These are phyloP conservation scores for Chrysocyon brachyurus DNA, from an alignment of 2,797 vertebrate species.

Conservation along the genomic window DNA sequence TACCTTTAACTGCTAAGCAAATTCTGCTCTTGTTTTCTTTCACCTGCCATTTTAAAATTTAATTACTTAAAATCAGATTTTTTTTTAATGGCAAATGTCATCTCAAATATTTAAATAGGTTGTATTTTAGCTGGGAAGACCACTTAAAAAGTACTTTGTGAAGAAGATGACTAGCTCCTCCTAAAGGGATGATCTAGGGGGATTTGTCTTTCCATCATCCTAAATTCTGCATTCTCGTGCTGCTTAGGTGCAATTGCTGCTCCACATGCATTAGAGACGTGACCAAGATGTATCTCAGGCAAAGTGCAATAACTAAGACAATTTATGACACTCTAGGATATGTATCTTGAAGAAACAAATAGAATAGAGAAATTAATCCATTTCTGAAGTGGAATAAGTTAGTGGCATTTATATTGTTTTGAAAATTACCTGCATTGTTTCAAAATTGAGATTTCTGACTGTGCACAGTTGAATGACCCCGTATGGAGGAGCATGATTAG, in stretches of 20 bases:
- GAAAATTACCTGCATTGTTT: slow-evolving; percentile 52
- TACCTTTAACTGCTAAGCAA: slow-evolving; percentile 43
- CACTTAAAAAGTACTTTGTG: slow-evolving; percentile 37
- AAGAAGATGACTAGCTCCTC: not conserved
- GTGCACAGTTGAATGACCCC: slow-evolving; percentile 34
- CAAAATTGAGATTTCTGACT: slow-evolving; percentile 56
- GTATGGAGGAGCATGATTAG: not conserved
- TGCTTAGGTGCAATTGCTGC: not conserved
- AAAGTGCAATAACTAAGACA: slow-evolving; percentile 45
- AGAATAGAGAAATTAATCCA: slow-evolving; percentile 58
- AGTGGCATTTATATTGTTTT: slow-evolving; percentile 46
- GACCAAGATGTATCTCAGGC: not conserved
- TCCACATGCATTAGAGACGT: not conserved
- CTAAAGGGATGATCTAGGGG: not conserved
- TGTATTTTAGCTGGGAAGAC: slow-evolving; percentile 31
- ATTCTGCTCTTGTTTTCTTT: slow-evolving; percentile 21
- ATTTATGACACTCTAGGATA: slow-evolving; percentile 26
- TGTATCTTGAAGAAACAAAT: slow-evolving; percentile 32
- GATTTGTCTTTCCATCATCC: not conserved
- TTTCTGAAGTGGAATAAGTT: slow-evolving; percentile 58
- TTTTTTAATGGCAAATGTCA: slow-evolving; percentile 32
- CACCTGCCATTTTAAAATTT: slow-evolving; percentile 12
- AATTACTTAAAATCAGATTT: slow-evolving; percentile 51
- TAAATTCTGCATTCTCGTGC: not conserved
- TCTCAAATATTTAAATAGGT: slow-evolving; percentile 48